Evolutionary conservation across 2,888 invertebrate genomes (phyloP).

Genomic region (Dynastes tityus): DNA sequence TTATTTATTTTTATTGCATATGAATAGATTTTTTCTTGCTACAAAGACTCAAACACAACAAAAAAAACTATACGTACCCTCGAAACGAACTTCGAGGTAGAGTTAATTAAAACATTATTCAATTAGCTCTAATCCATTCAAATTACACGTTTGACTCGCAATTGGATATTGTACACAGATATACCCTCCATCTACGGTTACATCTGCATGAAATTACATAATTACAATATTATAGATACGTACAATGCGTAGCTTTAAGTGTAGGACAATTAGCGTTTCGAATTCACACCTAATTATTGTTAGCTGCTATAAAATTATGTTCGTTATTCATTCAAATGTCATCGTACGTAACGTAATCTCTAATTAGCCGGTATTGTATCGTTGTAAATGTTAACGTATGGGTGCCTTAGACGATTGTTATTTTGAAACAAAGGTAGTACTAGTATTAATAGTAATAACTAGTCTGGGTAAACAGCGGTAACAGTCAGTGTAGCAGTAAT

Average conservation of each 20-base stretch:
- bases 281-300: constrained; percentile 17
- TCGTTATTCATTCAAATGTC: constrained; percentile 21
- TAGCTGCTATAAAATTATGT: background rate
- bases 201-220: constrained; percentile 1
- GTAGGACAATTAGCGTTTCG: background rate
- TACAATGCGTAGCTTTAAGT: background rate
- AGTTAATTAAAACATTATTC: constrained; percentile 15
- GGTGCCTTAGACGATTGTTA: background rate
- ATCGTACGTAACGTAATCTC: constrained; percentile 4
- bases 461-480: no score
- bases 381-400: constrained; percentile 4
- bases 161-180: background rate
- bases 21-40: no score
- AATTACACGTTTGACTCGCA: background rate
- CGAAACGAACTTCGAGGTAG: no score
- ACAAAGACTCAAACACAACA: no score
- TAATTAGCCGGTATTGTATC: constrained; percentile 4
- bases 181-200: background rate
- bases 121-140: constrained; percentile 1
- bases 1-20: no score
- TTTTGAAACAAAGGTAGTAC: constrained; percentile 3
- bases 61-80: no score
- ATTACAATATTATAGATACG: background rate
- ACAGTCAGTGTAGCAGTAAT: no score
- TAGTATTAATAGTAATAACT: no score